These are phyloP conservation scores for Leptatherina wallacei DNA, from an alignment of 2,797 vertebrate genomes.

Conservation along the genomic window DNA sequence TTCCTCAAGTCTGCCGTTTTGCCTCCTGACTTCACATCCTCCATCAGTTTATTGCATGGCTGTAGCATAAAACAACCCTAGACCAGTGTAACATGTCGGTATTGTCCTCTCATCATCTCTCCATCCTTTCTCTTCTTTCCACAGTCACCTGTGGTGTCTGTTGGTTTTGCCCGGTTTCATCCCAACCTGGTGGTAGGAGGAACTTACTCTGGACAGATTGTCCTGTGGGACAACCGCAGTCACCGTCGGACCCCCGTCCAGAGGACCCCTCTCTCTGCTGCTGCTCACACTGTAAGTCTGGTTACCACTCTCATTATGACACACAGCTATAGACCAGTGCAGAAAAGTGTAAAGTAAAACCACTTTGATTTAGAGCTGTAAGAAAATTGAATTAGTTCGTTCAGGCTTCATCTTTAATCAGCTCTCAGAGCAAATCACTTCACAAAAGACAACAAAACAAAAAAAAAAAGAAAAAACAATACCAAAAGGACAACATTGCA, in stretches of 20 bases:
- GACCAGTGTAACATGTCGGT: not conserved
- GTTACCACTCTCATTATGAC: not conserved
- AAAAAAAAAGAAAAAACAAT: not conserved
- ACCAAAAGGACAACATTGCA: not conserved
- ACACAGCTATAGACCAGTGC: not conserved
- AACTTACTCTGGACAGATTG: conserved; percentile 96
- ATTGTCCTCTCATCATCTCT: not conserved
- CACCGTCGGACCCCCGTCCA: conserved; percentile 96
- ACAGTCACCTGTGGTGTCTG: conserved; percentile 97
- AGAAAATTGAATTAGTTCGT: too few species aligned
- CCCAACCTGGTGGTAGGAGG: conserved; percentile 96
- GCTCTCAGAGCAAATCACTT: too few species aligned
- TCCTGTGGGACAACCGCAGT: conserved; percentile 97
- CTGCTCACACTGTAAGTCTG: conserved; percentile 91
- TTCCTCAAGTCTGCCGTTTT: conserved; percentile 46
- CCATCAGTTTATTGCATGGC: not conserved
- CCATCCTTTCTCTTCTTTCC: conserved; percentile 23
- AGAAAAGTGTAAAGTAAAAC: not conserved
- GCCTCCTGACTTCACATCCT: conserved; percentile 20
- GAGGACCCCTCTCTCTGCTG: conserved; percentile 95
- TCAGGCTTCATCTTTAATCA: too few species aligned
- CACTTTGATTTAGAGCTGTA: not conserved
- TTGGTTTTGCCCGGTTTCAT: conserved; percentile 96
- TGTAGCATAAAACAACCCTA: conserved; percentile 7
- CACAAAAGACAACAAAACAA: not conserved